phyloP scores from a whole-genome alignment of 2,888 invertebrate genomes.

The Plemyria rubiginata region DNA sequence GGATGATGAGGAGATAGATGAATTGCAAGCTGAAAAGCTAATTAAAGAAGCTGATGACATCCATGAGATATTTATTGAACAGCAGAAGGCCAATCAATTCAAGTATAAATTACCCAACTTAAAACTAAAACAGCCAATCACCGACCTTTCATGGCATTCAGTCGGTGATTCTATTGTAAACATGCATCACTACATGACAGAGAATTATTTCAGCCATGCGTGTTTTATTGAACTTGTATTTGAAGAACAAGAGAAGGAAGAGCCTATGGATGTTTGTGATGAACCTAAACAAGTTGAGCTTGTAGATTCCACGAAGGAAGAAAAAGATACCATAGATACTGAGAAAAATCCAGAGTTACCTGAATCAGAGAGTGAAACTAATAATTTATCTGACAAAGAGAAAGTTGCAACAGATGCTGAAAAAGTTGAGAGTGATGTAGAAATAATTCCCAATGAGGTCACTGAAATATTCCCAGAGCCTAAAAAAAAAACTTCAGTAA shows the following conservation, averaged over 20 bases:
- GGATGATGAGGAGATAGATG: constrained; percentile 76
- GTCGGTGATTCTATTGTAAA: constrained; percentile 87
- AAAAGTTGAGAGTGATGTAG: constrained; percentile 69
- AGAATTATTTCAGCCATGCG: constrained; percentile 85
- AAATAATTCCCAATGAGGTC: constrained; percentile 52
- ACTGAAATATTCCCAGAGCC: constrained; percentile 51
- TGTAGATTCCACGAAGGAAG: constrained; percentile 54
- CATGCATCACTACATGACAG: constrained; percentile 87
- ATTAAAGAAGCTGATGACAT: constrained; percentile 85
- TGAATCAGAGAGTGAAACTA: constrained; percentile 69
- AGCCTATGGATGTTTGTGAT: constrained; percentile 68
- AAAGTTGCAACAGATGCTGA: constrained; percentile 69
- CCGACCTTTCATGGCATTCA: constrained; percentile 86
- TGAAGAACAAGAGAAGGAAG: constrained; percentile 60
- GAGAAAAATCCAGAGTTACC: constrained; percentile 59
- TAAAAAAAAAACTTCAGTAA: constrained; percentile 81
- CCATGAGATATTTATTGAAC: constrained; percentile 80
- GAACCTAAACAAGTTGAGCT: constrained; percentile 59
- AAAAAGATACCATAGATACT: constrained; percentile 52
- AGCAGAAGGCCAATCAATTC: constrained; percentile 79
- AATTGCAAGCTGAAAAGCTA: constrained; percentile 79
- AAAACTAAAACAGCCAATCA: constrained; percentile 84
- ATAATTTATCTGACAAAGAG: constrained; percentile 75
- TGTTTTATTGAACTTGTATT: constrained; percentile 70
- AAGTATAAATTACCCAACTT: constrained; percentile 83